Evolutionary conservation across 2,113 vertebrate species (phyloP), one percentile per base, ranked within the genome.

Genomic region (Gnathonemus longibarbis): DNA sequence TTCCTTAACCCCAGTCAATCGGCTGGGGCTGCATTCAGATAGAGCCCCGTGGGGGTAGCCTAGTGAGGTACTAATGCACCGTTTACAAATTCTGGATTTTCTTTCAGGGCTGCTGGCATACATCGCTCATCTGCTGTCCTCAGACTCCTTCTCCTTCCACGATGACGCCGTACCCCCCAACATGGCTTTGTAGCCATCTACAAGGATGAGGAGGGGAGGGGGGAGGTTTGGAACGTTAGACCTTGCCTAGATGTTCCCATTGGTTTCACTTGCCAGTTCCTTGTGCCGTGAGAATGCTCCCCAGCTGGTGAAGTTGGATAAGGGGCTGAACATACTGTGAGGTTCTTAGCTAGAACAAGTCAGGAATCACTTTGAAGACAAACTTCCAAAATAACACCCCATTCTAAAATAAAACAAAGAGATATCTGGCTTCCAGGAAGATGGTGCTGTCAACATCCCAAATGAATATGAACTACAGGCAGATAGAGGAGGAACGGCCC

Each of bases 401-500:
- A 15, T 56, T 86, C 46, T 52, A 52, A 24, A 89, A 56, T 45
- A 39, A 83, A 74, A 88, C 31, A 84, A 56, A 83, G 7, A 90
- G 13, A n/a, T 66, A 62, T 62, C 24, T 15, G 46, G 66, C 50
- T 48, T 56, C 49, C 19, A 84, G 66, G 66, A 89, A 87, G 89
- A 89, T 50, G 89, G 90, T 90, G 58, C 84, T 88, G 90, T 49
- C 58, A 83, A 88, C 90, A 66, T 87, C 89, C 90, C 89, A 48
- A 88, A 62, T 39, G 50, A 87, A 49, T 62, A 93, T 91, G 84
- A 91, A 92, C 91, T 88, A 42, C 87, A 13, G 87, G 88, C 70
- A 90, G 3, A 62, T 91, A 80, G 58, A 5, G 80, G 88, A 66
- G 77, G 35, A 80, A 49, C 66, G 88, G 52, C 27, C 56, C 9